phyloP scores from a whole-genome alignment of 2,113 vertebrate species.

The Anguilla japonica region DNA sequence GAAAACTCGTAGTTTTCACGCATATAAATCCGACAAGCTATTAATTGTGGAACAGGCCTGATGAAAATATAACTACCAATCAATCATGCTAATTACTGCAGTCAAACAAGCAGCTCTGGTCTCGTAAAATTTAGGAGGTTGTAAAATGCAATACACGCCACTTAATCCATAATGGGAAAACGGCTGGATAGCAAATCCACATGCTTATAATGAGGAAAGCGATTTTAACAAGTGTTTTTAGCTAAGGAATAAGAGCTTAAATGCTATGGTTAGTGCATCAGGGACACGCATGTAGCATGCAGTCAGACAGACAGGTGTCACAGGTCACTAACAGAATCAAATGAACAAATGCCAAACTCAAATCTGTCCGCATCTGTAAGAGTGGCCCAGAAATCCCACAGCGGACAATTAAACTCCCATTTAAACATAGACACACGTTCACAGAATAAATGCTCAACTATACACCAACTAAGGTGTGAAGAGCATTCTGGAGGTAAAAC shows the following conservation, averaged over 20 bases:
- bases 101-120: background rate
- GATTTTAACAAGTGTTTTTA: background rate
- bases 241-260: background rate
- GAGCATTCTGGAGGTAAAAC: background rate
- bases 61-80: background rate
- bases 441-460: background rate
- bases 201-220: background rate
- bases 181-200: background rate
- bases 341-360: too few species aligned
- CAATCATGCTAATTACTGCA: background rate
- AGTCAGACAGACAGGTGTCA: background rate
- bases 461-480: background rate
- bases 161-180: background rate
- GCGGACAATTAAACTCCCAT: background rate
- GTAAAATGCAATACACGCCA: background rate
- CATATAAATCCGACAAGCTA: background rate
- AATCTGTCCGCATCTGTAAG: too few species aligned
- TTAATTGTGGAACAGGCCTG: background rate
- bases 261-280: background rate
- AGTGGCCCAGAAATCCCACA: background rate
- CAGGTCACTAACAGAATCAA: background rate
- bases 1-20: background rate
- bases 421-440: background rate
- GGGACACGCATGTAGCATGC: background rate
- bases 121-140: background rate